Evolutionary conservation across 2,113 vertebrate genomes (phyloP), one percentile per base, ranked within the genome.

Genomic region (Beaufortia kweichowensis): DNA sequence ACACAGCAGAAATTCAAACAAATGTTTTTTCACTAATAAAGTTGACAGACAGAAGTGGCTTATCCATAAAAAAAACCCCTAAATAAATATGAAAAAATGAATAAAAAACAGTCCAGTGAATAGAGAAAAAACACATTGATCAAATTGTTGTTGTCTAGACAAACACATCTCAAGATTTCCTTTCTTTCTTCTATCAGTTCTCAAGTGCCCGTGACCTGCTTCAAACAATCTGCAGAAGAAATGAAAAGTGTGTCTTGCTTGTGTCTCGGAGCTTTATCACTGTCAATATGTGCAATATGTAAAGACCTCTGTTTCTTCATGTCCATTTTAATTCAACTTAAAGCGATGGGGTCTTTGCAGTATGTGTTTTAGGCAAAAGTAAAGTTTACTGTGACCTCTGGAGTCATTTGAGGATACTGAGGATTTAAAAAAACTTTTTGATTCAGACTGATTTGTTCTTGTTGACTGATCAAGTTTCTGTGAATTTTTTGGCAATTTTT

Each of bases 141-240:
- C 11, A 35, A 31, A 48, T 61, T 19, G 46, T 72, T 59, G 69
- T 73, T 60, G 57, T 61, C 57, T 61, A 46, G 15, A 46, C 35
- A 17, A 31, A 74, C 17, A 29, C 71, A 74, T 48, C 71, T 74
- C 24, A 74, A 61, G 39, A 39, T 60, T 39, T 46, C 11, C 41
- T 23, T 74, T 74, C 60, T 61, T 48, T 74, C 71, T 48, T 19
- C n/a, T 74, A 74, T 46, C 55, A 31, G 24, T 74, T 74, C 39
- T 74, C 39, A 74, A 74, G 57, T 61, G 56, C 57, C 71, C 24
- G 56, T 61, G 56, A 74, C 56, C 57, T 62, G 57, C 71, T 74
- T 61, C 39, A 29, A 31, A 39, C 57, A 2, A 57, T 57, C 39
- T 61, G 33, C 19, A 61, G 57, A 57, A 61, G 60, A 74, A 28